These are phyloP conservation scores for Drosophila equinoxialis DNA, from an alignment of 1,140 invertebrate species.

Conservation along the genomic window DNA sequence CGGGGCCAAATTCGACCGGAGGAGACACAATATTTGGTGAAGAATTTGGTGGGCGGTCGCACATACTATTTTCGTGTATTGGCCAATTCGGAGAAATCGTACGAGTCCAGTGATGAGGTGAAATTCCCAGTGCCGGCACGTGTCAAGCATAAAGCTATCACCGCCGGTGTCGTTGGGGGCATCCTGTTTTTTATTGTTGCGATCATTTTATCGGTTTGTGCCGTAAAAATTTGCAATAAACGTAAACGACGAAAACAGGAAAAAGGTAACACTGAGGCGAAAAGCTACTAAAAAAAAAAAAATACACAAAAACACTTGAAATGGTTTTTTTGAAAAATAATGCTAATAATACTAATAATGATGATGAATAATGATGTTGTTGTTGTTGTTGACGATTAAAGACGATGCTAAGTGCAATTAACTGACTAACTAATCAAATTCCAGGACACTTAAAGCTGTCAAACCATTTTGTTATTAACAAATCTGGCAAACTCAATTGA, in stretches of 20 bases:
- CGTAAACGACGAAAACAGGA: constrained; percentile 97
- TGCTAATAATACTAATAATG: constrained; percentile 43
- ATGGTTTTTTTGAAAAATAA: constrained; percentile 67
- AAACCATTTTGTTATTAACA: background rate
- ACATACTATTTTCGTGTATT: constrained; percentile 95
- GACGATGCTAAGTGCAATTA: constrained; percentile 27
- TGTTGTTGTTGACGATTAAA: constrained; percentile 59
- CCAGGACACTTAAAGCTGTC: constrained; percentile 3
- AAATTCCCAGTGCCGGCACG: constrained; percentile 93
- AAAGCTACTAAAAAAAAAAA: constrained; percentile 45
- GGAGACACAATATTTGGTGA: constrained; percentile 94
- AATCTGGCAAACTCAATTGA: background rate
- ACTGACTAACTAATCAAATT: constrained; percentile 22
- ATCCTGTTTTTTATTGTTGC: constrained; percentile 98
- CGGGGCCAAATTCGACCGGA: constrained; percentile 93
- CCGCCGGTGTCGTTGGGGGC: constrained; percentile 95
- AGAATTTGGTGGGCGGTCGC: constrained; percentile 93
- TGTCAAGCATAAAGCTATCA: constrained; percentile 96
- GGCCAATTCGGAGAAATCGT: constrained; percentile 92
- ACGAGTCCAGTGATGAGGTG: constrained; percentile 92
- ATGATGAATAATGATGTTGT: constrained; percentile 43
- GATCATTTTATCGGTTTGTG: constrained; percentile 97
- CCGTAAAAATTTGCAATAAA: constrained; percentile 98
- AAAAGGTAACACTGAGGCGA: constrained; percentile 90
- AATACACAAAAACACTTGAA: constrained; percentile 68